phyloP scores from a whole-genome alignment of 1,140 invertebrate genomes.

The Marisa cornuarietis region DNA sequence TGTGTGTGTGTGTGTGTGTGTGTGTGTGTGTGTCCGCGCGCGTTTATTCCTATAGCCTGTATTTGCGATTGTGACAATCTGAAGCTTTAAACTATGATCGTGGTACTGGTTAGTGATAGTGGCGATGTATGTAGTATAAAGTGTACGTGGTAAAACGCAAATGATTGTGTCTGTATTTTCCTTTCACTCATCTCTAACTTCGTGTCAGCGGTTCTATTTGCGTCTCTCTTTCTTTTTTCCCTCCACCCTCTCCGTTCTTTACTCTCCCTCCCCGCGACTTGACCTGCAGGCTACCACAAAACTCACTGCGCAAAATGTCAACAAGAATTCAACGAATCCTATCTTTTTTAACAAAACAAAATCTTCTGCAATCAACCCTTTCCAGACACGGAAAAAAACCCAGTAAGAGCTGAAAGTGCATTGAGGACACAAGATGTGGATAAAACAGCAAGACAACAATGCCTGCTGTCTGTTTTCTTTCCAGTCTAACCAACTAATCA shows the following conservation, averaged over 20 bases:
- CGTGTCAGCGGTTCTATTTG: background rate
- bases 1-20: slow-evolving; percentile 2
- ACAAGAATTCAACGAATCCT: background rate
- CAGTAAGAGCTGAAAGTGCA: too few relatives aligned
- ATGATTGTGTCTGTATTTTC: slow-evolving; percentile 1
- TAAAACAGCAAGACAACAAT: too few relatives aligned
- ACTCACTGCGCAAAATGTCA: too few relatives aligned
- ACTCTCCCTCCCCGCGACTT: slow-evolving; percentile 4
- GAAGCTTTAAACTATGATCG: background rate
- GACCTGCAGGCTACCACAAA: too few relatives aligned
- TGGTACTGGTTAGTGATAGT: background rate
- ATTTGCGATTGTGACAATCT: slow-evolving; percentile 1
- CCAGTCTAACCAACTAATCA: too few relatives aligned
- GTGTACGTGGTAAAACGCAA: too few relatives aligned
- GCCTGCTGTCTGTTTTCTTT: too few relatives aligned
- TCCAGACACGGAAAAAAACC: background rate
- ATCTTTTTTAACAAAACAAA: background rate
- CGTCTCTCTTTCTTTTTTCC: background rate
- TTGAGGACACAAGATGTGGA: too few relatives aligned
- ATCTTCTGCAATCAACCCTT: background rate
- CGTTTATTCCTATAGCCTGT: background rate
- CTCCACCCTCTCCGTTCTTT: background rate
- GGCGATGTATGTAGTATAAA: background rate
- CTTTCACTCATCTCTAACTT: background rate
- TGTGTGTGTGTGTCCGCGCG: background rate